Conservation (phyloP, 2,797 vertebrate genomes). For the Avahi laniger region DNA sequence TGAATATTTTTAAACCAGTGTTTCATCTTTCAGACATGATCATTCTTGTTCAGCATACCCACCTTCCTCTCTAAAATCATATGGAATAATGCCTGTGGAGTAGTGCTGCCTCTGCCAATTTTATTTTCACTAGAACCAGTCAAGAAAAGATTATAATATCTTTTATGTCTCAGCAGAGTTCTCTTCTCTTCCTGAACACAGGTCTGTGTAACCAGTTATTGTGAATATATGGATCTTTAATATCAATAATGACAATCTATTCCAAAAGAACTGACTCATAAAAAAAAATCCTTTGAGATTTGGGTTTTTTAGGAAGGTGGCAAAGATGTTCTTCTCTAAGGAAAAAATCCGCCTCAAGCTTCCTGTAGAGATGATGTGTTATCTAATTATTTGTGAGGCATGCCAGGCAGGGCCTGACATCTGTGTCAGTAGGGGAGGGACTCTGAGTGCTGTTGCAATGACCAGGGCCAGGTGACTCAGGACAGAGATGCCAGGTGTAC, state of each 20-base stretch:
- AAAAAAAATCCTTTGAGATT: background rate
- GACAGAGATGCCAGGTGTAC: slow-evolving; percentile 26
- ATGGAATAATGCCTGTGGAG: background rate
- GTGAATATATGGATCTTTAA: background rate
- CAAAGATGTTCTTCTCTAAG: background rate
- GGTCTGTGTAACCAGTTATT: background rate
- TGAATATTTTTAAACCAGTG: background rate
- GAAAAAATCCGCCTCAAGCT: background rate
- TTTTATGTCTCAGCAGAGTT: background rate
- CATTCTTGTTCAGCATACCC: background rate
- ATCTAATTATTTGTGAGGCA: background rate
- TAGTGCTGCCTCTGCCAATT: background rate
- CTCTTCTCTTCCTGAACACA: background rate
- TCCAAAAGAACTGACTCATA: background rate
- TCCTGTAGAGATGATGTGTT: background rate
- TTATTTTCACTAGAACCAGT: background rate
- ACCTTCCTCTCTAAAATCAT: slow-evolving; percentile 14
- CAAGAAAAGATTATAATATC: background rate
- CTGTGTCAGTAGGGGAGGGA: background rate
- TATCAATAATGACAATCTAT: background rate
- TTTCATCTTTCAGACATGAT: slow-evolving; percentile 37
- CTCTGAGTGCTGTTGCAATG: background rate
- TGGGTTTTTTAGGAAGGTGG: background rate
- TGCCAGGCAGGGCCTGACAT: background rate
- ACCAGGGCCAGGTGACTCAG: background rate